A percentile compares a stretch with the other conserved stretches of the same genome.
phyloP scores from a whole-genome alignment of 2,113 vertebrate genomes.

The Ciconia stormi region DNA sequence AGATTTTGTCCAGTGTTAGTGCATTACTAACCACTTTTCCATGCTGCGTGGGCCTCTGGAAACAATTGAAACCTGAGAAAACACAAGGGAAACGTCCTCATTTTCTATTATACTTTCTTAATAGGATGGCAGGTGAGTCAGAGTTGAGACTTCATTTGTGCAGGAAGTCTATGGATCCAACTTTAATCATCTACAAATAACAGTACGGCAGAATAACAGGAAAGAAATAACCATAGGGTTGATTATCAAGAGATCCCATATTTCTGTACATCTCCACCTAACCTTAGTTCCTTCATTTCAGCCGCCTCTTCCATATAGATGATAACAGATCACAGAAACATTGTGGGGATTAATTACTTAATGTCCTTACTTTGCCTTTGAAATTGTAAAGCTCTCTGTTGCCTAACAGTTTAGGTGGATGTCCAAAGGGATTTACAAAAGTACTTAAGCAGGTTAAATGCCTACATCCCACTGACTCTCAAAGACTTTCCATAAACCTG shows the following conservation, averaged over 20 bases:
- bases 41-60: conserved; percentile 26
- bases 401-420: conserved; percentile 23
- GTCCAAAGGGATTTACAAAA: conserved; percentile 50
- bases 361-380: conserved; percentile 34
- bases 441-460: conserved; percentile 54
- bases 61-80: conserved; percentile 56
- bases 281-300: not conserved
- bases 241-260: not conserved
- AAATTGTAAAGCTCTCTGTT: conserved; percentile 16
- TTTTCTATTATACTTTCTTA: conserved; percentile 49
- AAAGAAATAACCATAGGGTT: conserved; percentile 5
- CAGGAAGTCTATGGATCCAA: conserved; percentile 31
- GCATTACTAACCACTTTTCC: conserved; percentile 37
- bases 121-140: conserved; percentile 46
- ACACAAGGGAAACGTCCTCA: conserved; percentile 9
- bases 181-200: conserved; percentile 29
- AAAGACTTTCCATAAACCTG: conserved; percentile 13
- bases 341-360: not conserved
- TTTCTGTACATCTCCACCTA: not conserved
- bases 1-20: not conserved
- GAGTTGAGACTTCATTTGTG: conserved; percentile 24
- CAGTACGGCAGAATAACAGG: not conserved
- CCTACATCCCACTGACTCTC: not conserved
- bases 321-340: not conserved
- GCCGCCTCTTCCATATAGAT: not conserved